These are phyloP conservation scores for Babyrousa celebensis DNA, from an alignment of 2,797 vertebrate genomes.

Conservation along the genomic window DNA sequence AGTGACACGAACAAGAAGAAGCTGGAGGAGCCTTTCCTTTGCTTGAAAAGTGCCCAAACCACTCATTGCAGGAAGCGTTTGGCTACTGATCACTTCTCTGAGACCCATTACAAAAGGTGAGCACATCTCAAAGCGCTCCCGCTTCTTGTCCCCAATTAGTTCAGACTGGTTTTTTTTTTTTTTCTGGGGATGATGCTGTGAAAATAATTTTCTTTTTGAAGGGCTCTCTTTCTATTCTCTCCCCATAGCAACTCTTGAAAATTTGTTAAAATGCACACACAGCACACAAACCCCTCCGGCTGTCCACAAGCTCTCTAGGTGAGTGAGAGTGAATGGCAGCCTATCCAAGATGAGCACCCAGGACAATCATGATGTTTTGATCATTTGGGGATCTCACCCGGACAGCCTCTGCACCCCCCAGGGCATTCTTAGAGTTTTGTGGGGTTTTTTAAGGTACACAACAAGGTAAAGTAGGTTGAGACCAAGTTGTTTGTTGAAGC, in stretches of 20 bases:
- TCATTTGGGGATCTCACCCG: constrained; percentile 57
- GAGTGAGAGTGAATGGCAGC: constrained; percentile 74
- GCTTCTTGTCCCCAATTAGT: constrained; percentile 77
- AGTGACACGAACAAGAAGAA: constrained; percentile 82
- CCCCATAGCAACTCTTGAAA: constrained; percentile 85
- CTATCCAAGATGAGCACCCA: constrained; percentile 52
- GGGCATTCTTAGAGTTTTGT: background rate
- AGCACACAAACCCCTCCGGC: constrained; percentile 73
- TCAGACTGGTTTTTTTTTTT: constrained; percentile 68
- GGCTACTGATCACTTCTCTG: constrained; percentile 74
- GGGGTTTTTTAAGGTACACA: background rate
- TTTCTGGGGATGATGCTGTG: constrained; percentile 78
- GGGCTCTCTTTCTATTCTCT: constrained; percentile 81
- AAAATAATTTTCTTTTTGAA: constrained; percentile 86
- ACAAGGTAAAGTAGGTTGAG: background rate
- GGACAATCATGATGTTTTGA: constrained; percentile 72
- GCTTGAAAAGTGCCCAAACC: constrained; percentile 81
- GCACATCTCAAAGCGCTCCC: constrained; percentile 63
- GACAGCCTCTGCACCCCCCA: background rate
- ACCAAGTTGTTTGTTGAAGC: constrained; percentile 30
- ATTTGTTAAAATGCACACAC: constrained; percentile 72
- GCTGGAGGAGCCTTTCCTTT: constrained; percentile 77
- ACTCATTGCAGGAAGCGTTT: constrained; percentile 76
- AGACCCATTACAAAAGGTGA: constrained; percentile 80
- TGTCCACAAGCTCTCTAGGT: constrained; percentile 81